Percentiles rank a stretch among this genome's conserved stretches.
Conservation (phyloP, 2,888 invertebrate genomes). For the Drosophila pegasa region DNA sequence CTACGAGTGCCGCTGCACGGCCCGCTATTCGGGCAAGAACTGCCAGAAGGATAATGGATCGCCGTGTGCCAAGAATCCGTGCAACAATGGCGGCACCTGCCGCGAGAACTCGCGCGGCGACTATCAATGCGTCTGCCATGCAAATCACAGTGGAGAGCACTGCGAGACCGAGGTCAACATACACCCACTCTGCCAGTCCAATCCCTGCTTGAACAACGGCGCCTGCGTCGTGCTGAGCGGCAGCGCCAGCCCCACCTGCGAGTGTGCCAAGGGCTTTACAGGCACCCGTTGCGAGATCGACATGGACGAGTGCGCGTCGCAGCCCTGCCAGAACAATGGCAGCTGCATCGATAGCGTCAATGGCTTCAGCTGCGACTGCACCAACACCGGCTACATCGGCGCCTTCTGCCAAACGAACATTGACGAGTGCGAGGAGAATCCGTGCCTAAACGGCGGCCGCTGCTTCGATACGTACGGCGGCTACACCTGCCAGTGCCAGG, state of each 20-base stretch:
- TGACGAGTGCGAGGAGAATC: constrained; percentile 91
- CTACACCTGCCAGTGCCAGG: constrained; percentile 90
- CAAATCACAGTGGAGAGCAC: constrained; percentile 88
- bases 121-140: constrained; percentile 89
- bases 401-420: constrained; percentile 91
- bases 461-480: constrained; percentile 94
- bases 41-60: constrained; percentile 93
- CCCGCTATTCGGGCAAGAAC: constrained; percentile 94
- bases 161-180: constrained; percentile 91
- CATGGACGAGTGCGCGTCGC: constrained; percentile 90
- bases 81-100: constrained; percentile 91
- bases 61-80: constrained; percentile 89
- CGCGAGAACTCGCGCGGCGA: constrained; percentile 89
- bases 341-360: constrained; percentile 90
- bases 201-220: constrained; percentile 92
- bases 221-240: constrained; percentile 89
- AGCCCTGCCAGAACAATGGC: constrained; percentile 90
- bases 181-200: constrained; percentile 89
- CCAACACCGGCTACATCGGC: constrained; percentile 91
- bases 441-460: constrained; percentile 90
- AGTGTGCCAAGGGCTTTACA: constrained; percentile 86
- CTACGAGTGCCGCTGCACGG: constrained; percentile 93
- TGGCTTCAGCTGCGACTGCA: constrained; percentile 92
- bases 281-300: constrained; percentile 87
- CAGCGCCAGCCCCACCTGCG: constrained; percentile 86